These are phyloP conservation scores for Podarcis cretensis DNA, from an alignment of 2,113 vertebrate genomes.

Conservation along the genomic window DNA sequence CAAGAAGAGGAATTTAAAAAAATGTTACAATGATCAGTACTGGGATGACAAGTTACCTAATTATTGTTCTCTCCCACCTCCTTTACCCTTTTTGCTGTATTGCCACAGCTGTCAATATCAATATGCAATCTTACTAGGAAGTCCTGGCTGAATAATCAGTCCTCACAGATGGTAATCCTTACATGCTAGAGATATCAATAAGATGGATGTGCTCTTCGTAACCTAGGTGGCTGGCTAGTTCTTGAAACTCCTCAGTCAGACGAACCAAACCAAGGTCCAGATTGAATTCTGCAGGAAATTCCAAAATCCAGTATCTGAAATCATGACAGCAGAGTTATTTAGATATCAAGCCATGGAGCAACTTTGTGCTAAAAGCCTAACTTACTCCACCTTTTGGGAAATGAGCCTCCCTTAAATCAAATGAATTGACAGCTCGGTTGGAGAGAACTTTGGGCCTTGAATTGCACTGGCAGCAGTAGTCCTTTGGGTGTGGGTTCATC, in stretches of 20 bases:
- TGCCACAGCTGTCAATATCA: background rate
- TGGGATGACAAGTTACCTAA: background rate
- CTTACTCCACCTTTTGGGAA: background rate
- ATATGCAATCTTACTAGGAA: background rate
- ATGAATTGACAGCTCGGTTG: background rate
- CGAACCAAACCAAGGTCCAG: constrained; percentile 93
- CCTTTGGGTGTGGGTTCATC: too few relatives aligned
- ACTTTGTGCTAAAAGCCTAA: background rate
- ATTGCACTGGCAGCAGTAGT: background rate
- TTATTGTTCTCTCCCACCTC: background rate
- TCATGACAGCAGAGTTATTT: constrained; percentile 20
- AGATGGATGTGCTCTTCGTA: constrained; percentile 90
- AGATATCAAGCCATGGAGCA: background rate
- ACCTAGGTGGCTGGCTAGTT: constrained; percentile 86
- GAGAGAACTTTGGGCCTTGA: background rate
- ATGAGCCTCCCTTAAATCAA: background rate
- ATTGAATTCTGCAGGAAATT: constrained; percentile 97
- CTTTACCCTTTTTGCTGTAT: background rate
- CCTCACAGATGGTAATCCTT: constrained; percentile 65
- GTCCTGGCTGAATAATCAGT: background rate
- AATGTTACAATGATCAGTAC: background rate
- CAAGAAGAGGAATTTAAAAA: background rate
- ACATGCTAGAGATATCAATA: constrained; percentile 98
- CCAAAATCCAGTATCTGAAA: constrained; percentile 96
- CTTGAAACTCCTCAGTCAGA: constrained; percentile 92